These are phyloP conservation scores for Chlorops oryzae DNA, from an alignment of 1,140 invertebrate species.

Conservation along the genomic window DNA sequence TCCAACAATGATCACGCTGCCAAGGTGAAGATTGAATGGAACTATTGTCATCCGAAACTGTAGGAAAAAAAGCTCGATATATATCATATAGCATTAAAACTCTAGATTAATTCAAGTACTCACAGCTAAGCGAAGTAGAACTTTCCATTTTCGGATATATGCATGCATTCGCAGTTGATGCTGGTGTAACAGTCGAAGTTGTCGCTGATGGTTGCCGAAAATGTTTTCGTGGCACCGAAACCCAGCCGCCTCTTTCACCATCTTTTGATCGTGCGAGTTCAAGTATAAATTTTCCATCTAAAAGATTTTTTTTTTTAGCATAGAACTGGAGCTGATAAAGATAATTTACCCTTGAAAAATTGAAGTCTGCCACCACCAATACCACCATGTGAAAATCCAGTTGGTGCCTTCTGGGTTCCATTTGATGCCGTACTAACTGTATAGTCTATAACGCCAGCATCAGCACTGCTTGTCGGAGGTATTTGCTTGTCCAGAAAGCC, in stretches of 20 bases:
- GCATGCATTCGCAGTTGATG: constrained; percentile 34
- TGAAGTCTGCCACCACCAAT: constrained; percentile 49
- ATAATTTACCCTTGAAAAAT: constrained; percentile 51
- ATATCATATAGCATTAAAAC: background rate
- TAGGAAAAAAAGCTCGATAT: constrained; percentile 4
- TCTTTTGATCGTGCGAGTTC: constrained; percentile 75
- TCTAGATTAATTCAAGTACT: constrained; percentile 14
- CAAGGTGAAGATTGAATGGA: constrained; percentile 82
- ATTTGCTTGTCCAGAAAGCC: no score
- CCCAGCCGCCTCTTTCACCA: constrained; percentile 75
- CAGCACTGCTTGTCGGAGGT: no score
- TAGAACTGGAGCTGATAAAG: background rate
- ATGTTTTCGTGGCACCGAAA: constrained; percentile 77
- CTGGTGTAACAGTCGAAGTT: constrained; percentile 51
- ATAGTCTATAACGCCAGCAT: constrained; percentile 36
- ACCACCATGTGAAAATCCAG: background rate
- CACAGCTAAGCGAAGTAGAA: constrained; percentile 51
- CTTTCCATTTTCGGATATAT: constrained; percentile 42
- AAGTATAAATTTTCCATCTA: constrained; percentile 82
- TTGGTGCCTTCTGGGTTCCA: constrained; percentile 21
- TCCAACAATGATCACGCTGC: constrained; percentile 82
- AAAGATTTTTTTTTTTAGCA: no score
- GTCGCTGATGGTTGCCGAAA: constrained; percentile 67
- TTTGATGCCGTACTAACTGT: constrained; percentile 20
- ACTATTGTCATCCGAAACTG: constrained; percentile 81